These are phyloP conservation scores for Drosophila kuntzei DNA, from an alignment of 2,888 invertebrate genomes.

Conservation along the genomic window DNA sequence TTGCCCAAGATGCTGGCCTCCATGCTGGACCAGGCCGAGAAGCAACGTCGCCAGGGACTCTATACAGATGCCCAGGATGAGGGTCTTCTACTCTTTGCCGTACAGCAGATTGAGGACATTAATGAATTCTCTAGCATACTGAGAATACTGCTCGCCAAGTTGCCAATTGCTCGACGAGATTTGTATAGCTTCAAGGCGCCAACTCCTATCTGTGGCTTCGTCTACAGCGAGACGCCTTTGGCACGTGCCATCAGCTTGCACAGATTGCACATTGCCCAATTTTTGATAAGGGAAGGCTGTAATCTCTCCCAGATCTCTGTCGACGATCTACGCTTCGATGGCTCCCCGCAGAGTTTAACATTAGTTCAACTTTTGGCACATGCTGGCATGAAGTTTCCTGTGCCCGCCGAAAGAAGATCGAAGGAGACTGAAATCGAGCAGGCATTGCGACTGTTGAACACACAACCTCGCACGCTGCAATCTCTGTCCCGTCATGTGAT, in stretches of 20 bases:
- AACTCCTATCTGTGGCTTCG: constrained; percentile 56
- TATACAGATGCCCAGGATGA: constrained; percentile 72
- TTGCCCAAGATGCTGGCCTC: constrained; percentile 87
- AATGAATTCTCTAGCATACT: constrained; percentile 72
- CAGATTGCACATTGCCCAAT: constrained; percentile 82
- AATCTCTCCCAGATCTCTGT: constrained; percentile 77
- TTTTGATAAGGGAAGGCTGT: constrained; percentile 83
- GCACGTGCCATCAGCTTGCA: constrained; percentile 87
- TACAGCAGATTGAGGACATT: constrained; percentile 77
- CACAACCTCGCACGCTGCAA: constrained; percentile 80
- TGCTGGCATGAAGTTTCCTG: constrained; percentile 79
- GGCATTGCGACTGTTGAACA: constrained; percentile 57
- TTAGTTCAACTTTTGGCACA: constrained; percentile 80
- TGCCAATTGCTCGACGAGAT: constrained; percentile 83
- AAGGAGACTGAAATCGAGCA: constrained; percentile 53
- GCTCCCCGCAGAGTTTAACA: constrained; percentile 60
- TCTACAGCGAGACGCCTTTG: constrained; percentile 89
- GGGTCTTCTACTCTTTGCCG: constrained; percentile 80
- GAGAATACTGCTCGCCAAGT: constrained; percentile 85
- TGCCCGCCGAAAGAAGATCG: constrained; percentile 7
- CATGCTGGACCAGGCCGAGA: constrained; percentile 86
- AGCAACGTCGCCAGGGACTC: constrained; percentile 53
- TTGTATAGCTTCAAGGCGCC: constrained; percentile 86
- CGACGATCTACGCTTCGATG: constrained; percentile 71
- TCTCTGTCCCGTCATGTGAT: constrained; percentile 81